Percentiles rank a stretch among this genome's conserved stretches.
phyloP scores from a whole-genome alignment of 2,888 invertebrate genomes.

The Trissolcus japonicus region DNA sequence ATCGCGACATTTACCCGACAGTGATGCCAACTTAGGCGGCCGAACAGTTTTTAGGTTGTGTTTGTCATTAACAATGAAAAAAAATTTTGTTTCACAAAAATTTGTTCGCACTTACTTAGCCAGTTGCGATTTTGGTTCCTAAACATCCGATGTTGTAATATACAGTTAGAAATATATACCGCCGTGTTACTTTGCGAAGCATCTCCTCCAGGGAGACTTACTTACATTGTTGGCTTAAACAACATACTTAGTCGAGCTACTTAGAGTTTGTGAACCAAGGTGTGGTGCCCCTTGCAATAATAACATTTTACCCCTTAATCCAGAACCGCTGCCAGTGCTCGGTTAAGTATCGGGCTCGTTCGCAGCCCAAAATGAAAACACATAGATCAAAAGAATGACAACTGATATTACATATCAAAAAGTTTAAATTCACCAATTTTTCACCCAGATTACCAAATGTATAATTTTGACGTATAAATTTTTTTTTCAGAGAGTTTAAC shows the following conservation, averaged over 20 bases:
- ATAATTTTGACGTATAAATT: too few species aligned
- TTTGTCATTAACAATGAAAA: background rate
- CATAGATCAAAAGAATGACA: too few species aligned
- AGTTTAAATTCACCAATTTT: too few species aligned
- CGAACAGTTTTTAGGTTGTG: too few species aligned
- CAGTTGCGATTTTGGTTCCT: too few species aligned
- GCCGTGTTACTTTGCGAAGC: slow-evolving; percentile 57
- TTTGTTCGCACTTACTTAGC: background rate
- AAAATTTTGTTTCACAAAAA: slow-evolving; percentile 10
- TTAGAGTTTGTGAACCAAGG: slow-evolving; percentile 70
- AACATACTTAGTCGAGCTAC: slow-evolving; percentile 76
- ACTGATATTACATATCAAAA: too few species aligned
- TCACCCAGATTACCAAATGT: too few species aligned
- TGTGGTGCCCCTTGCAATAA: slow-evolving; percentile 75
- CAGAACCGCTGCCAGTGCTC: slow-evolving; percentile 71
- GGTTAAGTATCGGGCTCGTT: slow-evolving; percentile 68
- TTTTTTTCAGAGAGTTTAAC: too few species aligned
- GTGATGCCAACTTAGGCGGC: too few species aligned
- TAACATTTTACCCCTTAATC: slow-evolving; percentile 76
- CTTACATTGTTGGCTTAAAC: slow-evolving; percentile 75
- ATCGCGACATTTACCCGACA: too few species aligned
- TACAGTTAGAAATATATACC: slow-evolving; percentile 13
- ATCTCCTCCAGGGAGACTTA: slow-evolving; percentile 72
- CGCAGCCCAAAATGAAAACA: too few species aligned
- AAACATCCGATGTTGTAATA: slow-evolving; percentile 20